These are phyloP conservation scores for Ceraclea dissimilis DNA, from an alignment of 2,888 invertebrate genomes.

Conservation along the genomic window DNA sequence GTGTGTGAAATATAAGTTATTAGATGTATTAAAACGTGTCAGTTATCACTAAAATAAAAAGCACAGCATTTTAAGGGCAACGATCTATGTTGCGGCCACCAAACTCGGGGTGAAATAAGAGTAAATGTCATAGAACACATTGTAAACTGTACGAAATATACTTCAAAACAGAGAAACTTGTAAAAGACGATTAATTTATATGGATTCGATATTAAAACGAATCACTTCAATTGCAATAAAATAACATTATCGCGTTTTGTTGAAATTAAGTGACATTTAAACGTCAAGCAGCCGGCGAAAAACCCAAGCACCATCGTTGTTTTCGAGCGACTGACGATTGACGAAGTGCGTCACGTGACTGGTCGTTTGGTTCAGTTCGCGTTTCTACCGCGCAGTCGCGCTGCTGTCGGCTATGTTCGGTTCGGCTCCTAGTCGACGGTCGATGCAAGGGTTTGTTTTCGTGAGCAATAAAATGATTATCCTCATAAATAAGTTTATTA, in stretches of 20 bases:
- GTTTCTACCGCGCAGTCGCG: slow-evolving; percentile 18
- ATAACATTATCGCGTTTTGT: slow-evolving; percentile 14
- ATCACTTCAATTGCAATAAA: slow-evolving; percentile 12
- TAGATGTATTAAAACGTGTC: not conserved
- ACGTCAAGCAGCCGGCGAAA: slow-evolving; percentile 37
- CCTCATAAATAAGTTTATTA: slow-evolving; percentile 4
- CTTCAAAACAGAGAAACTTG: slow-evolving; percentile 7
- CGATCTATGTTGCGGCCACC: slow-evolving; percentile 17
- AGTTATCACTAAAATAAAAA: not conserved
- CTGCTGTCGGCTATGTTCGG: not conserved
- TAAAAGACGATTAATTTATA: not conserved
- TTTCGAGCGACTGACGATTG: slow-evolving; percentile 48
- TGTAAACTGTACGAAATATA: slow-evolving; percentile 2
- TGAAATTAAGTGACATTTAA: slow-evolving; percentile 19
- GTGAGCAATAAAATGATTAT: slow-evolving; percentile 8
- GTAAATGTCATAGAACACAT: slow-evolving; percentile 20
- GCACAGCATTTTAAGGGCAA: slow-evolving; percentile 13
- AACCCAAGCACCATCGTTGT: slow-evolving; percentile 38
- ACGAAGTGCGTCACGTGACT: slow-evolving; percentile 52
- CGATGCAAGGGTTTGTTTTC: slow-evolving; percentile 8
- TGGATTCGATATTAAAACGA: not conserved
- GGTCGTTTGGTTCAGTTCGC: slow-evolving; percentile 52
- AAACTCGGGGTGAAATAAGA: slow-evolving; percentile 15
- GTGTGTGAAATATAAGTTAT: not conserved
- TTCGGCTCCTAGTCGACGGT: too few relatives aligned